Evolutionary conservation across 2,797 vertebrate species (phyloP).

Genomic region (Diceros bicornis): DNA sequence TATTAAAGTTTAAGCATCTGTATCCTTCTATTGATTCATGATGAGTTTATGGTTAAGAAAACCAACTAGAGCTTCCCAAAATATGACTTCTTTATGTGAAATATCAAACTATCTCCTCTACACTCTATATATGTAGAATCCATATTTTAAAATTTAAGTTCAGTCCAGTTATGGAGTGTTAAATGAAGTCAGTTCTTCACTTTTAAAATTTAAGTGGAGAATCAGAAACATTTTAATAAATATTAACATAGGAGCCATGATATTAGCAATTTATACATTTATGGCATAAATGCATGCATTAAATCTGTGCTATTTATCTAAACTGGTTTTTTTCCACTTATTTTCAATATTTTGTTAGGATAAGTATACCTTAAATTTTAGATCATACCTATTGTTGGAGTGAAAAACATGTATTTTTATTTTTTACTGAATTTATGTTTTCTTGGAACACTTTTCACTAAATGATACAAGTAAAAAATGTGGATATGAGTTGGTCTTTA

Average conservation of each 20-base stretch:
- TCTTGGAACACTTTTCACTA: background rate
- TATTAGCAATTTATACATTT: background rate
- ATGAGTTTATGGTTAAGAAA: background rate
- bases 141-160: background rate
- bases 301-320: background rate
- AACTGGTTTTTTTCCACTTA: background rate
- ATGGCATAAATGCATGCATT: background rate
- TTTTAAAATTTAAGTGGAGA: conserved; percentile 5
- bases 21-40: background rate
- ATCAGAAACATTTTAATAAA: conserved; percentile 1
- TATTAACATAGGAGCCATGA: background rate
- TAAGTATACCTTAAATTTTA: conserved; percentile 34
- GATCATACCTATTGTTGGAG: background rate
- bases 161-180: background rate
- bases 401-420: background rate
- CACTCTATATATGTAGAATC: background rate
- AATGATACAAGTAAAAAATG: background rate
- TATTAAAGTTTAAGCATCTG: background rate
- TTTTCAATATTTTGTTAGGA: background rate
- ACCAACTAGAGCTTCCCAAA: background rate
- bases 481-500: background rate
- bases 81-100: background rate
- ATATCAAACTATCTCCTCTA: background rate
- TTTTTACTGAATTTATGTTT: background rate
- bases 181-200: background rate